Evolutionary conservation across 53 echinoderm and acorn worm genomes (phyloP).

Genomic region (Antedon mediterranea): DNA sequence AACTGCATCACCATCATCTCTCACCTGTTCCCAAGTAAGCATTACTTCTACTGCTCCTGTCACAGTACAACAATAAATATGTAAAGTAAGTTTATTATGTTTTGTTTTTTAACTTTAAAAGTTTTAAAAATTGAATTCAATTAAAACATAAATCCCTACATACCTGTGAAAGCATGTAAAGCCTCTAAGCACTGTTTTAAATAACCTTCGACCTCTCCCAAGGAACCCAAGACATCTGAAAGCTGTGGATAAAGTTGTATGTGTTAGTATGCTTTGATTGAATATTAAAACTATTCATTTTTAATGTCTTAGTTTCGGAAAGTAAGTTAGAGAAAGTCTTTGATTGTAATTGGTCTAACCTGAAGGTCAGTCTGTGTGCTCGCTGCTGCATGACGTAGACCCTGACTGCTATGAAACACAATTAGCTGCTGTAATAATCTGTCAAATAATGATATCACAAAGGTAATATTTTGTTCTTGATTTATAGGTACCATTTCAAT

Average conservation of each 20-base stretch:
- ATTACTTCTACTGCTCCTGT: conserved; percentile 47
- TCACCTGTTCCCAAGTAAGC: conserved; percentile 36
- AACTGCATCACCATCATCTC: conserved; percentile 54
- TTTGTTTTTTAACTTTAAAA: too few relatives aligned
- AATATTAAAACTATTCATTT: too few relatives aligned
- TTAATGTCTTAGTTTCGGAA: too few relatives aligned
- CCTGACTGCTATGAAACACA: neutral
- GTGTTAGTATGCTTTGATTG: too few relatives aligned
- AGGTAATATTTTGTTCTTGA: too few relatives aligned
- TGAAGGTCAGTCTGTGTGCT: neutral
- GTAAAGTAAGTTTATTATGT: too few relatives aligned
- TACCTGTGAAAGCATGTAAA: conserved; percentile 55
- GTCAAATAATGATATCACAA: neutral
- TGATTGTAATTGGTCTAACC: neutral
- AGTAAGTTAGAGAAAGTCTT: too few relatives aligned
- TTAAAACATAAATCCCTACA: neutral
- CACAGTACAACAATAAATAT: neutral
- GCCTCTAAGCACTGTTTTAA: conserved; percentile 44
- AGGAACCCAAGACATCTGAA: conserved; percentile 10
- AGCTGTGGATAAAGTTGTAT: conserved; percentile 11
- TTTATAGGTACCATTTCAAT: too few relatives aligned
- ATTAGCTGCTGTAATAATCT: neutral
- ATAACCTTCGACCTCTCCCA: conserved; percentile 54
- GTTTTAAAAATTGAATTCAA: too few relatives aligned
- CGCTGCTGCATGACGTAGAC: neutral